phyloP scores from a whole-genome alignment of 2,888 invertebrate species.

The Callimorpha dominula region DNA sequence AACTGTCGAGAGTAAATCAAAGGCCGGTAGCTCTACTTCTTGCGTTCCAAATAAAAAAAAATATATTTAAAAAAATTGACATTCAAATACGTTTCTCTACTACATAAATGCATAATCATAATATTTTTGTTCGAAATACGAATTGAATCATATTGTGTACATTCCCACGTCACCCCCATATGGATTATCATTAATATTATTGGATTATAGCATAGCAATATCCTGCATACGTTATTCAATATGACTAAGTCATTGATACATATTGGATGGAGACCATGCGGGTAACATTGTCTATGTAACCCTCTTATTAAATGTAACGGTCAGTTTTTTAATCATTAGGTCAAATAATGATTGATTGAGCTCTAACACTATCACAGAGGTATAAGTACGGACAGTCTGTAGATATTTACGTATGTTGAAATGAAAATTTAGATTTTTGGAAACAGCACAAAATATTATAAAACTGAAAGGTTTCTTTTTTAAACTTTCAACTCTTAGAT shows the following conservation, averaged over 20 bases:
- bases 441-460: no score
- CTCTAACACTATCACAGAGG: background rate
- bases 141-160: background rate
- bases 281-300: background rate
- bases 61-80: no score
- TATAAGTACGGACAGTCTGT: no score
- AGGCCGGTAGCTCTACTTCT: no score
- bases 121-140: background rate
- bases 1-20: no score
- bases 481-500: background rate
- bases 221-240: constrained; percentile 33
- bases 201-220: constrained; percentile 24
- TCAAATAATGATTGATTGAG: background rate
- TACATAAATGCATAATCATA: no score
- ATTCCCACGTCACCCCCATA: constrained; percentile 36
- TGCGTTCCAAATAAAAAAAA: no score
- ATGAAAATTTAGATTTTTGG: no score
- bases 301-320: background rate
- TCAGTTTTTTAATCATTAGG: constrained; percentile 6
- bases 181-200: constrained; percentile 19
- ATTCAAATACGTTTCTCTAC: no score
- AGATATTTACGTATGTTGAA: no score
- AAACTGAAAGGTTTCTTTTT: background rate
- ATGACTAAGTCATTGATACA: constrained; percentile 6
- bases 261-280: background rate